These are phyloP conservation scores for Rhinichthys osculus DNA, from an alignment of 2,797 vertebrate genomes.

Conservation along the genomic window DNA sequence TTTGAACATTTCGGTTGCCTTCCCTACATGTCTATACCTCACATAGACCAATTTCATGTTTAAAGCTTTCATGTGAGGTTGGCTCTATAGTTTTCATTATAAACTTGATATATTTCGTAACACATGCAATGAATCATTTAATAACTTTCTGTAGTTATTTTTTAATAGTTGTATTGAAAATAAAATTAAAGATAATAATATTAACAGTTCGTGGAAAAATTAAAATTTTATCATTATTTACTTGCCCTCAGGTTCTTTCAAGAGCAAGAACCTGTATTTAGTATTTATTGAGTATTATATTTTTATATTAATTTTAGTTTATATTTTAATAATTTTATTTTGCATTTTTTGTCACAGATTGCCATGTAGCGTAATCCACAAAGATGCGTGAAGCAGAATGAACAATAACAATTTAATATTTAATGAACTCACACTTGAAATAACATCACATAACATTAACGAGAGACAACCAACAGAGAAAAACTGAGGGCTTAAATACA, in stretches of 20 bases:
- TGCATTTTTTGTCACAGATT: background rate
- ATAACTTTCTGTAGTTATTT: background rate
- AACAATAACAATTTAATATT: background rate
- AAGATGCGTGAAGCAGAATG: background rate
- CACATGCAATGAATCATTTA: background rate
- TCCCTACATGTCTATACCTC: background rate
- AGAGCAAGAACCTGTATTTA: too few species aligned
- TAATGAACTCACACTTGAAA: background rate
- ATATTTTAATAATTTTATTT: background rate
- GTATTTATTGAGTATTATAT: background rate
- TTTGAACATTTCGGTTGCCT: background rate
- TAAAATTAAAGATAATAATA: too few species aligned
- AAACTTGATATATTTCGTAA: background rate
- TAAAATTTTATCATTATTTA: too few species aligned
- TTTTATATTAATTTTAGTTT: too few species aligned
- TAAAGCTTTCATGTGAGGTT: slow-evolving; percentile 12
- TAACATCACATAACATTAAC: background rate
- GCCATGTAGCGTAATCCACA: background rate
- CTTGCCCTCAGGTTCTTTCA: too few species aligned
- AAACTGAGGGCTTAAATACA: background rate
- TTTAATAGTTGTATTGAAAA: too few species aligned
- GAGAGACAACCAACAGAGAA: background rate
- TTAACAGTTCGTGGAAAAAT: too few species aligned
- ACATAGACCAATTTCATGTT: background rate
- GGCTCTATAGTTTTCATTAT: slow-evolving; percentile 4